These are phyloP conservation scores for Tyria jacobaeae DNA, from an alignment of 2,888 invertebrate species.

Conservation along the genomic window DNA sequence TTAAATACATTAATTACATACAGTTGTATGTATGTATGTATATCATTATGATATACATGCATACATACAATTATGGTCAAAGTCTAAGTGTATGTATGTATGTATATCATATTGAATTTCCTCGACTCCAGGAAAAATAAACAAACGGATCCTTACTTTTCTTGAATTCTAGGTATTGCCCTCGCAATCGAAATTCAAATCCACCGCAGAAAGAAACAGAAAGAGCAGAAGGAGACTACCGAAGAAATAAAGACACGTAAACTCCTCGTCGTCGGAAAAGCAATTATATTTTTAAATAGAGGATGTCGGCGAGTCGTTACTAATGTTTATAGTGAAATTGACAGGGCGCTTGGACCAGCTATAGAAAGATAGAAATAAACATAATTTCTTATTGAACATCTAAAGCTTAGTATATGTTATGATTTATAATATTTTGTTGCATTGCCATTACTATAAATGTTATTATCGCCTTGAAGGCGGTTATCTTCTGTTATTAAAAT, in stretches of 20 bases:
- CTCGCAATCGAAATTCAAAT: slow-evolving; percentile 69
- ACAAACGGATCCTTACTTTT: neutral
- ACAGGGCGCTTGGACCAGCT: slow-evolving; percentile 67
- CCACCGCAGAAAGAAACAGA: slow-evolving; percentile 57
- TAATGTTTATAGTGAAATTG: slow-evolving; percentile 54
- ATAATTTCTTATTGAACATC: neutral
- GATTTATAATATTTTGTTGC: no score
- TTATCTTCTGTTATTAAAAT: no score
- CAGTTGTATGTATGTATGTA: no score
- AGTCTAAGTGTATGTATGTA: no score
- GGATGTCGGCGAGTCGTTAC: slow-evolving; percentile 47
- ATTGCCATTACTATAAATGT: no score
- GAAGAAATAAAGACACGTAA: slow-evolving; percentile 43
- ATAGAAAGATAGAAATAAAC: neutral
- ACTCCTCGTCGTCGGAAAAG: slow-evolving; percentile 40
- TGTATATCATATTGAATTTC: no score
- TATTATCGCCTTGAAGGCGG: no score
- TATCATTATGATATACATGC: no score
- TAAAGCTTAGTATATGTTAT: neutral
- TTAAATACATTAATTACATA: no score
- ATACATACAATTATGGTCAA: no score
- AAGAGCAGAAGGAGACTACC: slow-evolving; percentile 32
- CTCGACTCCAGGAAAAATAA: no score
- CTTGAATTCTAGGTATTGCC: slow-evolving; percentile 58
- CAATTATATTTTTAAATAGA: slow-evolving; percentile 42